Evolutionary conservation across 2,888 invertebrate genomes (phyloP), one percentile per base, ranked within the genome.

Genomic region (Lasioglossum oenotherae): DNA sequence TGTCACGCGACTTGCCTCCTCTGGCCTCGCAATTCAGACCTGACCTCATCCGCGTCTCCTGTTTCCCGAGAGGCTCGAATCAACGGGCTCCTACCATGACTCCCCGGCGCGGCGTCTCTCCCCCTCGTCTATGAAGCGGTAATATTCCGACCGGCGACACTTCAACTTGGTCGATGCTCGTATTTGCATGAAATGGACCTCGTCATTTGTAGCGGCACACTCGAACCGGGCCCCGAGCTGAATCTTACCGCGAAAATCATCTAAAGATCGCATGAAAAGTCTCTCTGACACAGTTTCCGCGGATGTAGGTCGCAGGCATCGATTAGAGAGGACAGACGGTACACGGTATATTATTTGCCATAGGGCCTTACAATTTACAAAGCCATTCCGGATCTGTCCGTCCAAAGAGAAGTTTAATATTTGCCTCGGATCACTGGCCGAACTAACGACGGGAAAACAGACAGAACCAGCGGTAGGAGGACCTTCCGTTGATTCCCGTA

Each of bases 1-100:
- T 88, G 82, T 88, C 85, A 72, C 79, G 85, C 87, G 82, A 64
- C 78, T 81, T 73, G 80, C 78, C 81, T 78, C 60, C 74, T 82
- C 80, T 67, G 77, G 82, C 71, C 80, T 82, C 80, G 77, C 82
- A 80, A 89, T 87, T 87, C 79, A 79, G 78, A 72, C 67, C 53
- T 76, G 80, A 60, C 78, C 83, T 77, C 85, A 73, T 80, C 85
- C 8, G 57, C 69, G 73, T 84, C 84, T 84, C 85, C 69, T 67
- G 76, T 85, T 85, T 85, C 85, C 76, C 73, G 67, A 76, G 79
- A 73, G 81, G 67, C 76, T 79, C 81, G 75, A 76, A 76, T 75
- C 85, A 77, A 27, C 64, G 31, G 64, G 14, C 64, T 64, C 16
- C 64, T 31, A 31, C 64, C 27, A 3, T 31, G 16, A n/a, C 41